Evolutionary conservation across 1,140 invertebrate species (phyloP), one percentile per base, ranked within the genome.

Genomic region (Mamestra configurata): DNA sequence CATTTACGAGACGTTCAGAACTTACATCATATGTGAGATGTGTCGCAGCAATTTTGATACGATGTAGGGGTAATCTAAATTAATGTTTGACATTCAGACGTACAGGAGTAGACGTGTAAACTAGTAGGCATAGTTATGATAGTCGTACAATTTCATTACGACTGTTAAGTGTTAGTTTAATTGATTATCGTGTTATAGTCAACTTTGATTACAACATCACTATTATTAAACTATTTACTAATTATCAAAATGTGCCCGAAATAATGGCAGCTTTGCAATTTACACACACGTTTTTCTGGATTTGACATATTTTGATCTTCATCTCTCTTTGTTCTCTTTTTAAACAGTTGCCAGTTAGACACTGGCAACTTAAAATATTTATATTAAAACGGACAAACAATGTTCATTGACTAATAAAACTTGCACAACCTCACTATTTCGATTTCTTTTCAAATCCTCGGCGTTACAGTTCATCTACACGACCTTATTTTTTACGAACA

Each of bases 401-500:
- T 1, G 3, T 24, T 24, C 11, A 55, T n/a, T n/a, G n/a, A n/a
- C n/a, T n/a, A 24, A 55, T 13, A 55, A 55, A 57, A 27, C 10
- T 57, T 8, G 10, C 18, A 27, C 6, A 10, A 24, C 31, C 31
- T 64, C 27, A 31, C n/a, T 27, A 15, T 5, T 40, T 31, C 10
- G 18, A 66, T 66, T 40, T 66, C n/a, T 18, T 40, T 66, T 40
- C 61, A 40, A 66, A 66, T 66, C 35, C 61, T 40, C 35, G 24
- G 1, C 11, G 18, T 46, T 13, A 53, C 37, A 31, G 46, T 71
- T 35, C 68, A 20, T 51, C 46, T 13, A 40, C 73, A 75, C 73
- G 57, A 76, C 73, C 73, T 64, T 64, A 76, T 76, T 76, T 76
- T 76, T 76, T 61, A 76, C 20, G 0, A 20, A 61, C 55, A 76